phyloP scores from a whole-genome alignment of 2,888 invertebrate genomes.

The Miltochrista miniata region DNA sequence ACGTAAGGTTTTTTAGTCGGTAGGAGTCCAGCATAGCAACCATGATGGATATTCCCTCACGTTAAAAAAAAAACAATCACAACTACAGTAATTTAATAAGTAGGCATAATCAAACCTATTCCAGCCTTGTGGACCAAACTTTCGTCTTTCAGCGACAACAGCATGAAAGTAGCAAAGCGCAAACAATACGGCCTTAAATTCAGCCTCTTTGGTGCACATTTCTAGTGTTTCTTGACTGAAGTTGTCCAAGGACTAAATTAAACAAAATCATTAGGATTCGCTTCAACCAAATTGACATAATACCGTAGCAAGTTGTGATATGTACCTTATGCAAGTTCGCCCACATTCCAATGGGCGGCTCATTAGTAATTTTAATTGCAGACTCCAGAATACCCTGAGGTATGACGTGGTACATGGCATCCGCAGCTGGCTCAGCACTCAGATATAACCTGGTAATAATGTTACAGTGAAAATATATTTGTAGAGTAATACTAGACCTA shows the following conservation, averaged over 20 bases:
- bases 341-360: conserved; percentile 97
- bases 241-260: conserved; percentile 89
- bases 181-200: conserved; percentile 95
- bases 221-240: conserved; percentile 96
- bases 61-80: too few relatives aligned
- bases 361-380: conserved; percentile 97
- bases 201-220: conserved; percentile 95
- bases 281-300: not conserved
- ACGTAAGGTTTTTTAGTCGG: too few relatives aligned
- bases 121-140: conserved; percentile 98
- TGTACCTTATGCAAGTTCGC: conserved; percentile 94
- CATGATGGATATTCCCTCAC: too few relatives aligned
- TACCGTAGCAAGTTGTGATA: not conserved
- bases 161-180: conserved; percentile 97
- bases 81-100: too few relatives aligned
- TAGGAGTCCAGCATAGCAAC: too few relatives aligned
- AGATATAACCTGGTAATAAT: conserved; percentile 85
- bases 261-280: not conserved
- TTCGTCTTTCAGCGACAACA: conserved; percentile 94
- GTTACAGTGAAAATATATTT: too few relatives aligned
- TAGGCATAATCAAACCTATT: conserved; percentile 84
- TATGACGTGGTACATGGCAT: conserved; percentile 86
- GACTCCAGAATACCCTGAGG: conserved; percentile 95
- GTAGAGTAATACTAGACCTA: too few relatives aligned
- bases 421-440: conserved; percentile 93